phyloP scores from a whole-genome alignment of 2,113 vertebrate genomes.

The Alaudala cheleensis region DNA sequence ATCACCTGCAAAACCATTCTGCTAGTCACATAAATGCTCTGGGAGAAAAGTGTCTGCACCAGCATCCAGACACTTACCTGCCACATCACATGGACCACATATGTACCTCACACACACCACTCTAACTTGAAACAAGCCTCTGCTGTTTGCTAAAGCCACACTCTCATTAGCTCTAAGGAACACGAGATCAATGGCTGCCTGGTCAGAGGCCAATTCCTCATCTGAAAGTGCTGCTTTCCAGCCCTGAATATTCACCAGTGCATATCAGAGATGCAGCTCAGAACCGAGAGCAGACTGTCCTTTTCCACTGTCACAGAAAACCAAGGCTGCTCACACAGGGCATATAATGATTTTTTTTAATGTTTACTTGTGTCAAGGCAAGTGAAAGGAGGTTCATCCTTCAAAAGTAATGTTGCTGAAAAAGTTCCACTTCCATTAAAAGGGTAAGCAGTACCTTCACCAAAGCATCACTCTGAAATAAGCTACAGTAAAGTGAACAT shows the following conservation, averaged over 20 bases:
- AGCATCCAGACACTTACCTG: background rate
- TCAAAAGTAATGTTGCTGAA: background rate
- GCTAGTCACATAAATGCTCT: background rate
- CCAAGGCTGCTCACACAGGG: background rate
- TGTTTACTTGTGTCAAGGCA: background rate
- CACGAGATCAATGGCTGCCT: background rate
- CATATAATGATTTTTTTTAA: background rate
- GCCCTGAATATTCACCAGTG: background rate
- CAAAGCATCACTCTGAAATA: background rate
- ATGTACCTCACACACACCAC: accelerated
- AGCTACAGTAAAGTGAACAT: background rate
- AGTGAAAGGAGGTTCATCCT: background rate
- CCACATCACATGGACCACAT: background rate
- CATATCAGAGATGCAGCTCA: background rate
- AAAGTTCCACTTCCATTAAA: background rate
- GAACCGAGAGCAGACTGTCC: accelerated
- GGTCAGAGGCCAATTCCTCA: background rate
- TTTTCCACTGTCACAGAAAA: background rate
- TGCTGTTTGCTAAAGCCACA: background rate
- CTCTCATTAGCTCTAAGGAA: background rate
- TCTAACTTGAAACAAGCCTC: background rate
- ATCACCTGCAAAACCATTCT: background rate
- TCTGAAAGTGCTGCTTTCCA: background rate
- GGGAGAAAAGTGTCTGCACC: accelerated
- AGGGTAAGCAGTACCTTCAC: background rate